Base-by-base conservation (phyloP, 92 coral and sea anemone species). In the Epizoanthus ramosus region DNA sequence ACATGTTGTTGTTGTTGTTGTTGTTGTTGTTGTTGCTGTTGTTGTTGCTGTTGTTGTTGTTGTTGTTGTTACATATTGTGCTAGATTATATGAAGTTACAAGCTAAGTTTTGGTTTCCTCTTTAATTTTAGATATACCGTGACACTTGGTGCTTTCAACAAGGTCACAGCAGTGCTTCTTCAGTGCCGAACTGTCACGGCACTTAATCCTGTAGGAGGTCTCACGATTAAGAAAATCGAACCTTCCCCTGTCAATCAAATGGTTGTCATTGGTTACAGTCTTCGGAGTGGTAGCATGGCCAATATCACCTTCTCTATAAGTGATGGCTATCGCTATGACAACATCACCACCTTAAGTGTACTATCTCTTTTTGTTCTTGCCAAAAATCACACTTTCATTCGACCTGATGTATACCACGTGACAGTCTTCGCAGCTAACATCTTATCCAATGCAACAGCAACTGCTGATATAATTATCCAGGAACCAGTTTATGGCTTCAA, bases 271-370 rank as follows among this genome's bases (percentile, higher is more conserved):
- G 82, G 82, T 45, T 77, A 19, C 68, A 61, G 70, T 31, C 71
- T 77, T 18, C 19, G 43, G 45, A 35, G 68, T 1, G 82, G 82
- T 45, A 77, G 82, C 66, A 15, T 39, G 12, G 82, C 64, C 10
- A 77, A 77, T 22, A 37, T 77, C 57, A 60, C 82, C 13, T 60
- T 77, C 23, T 41, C 70, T 37, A 61, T 77, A 22, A 63, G 82
- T 41, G 71, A 59, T 13, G 71, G 58, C 14, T 77, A n/a, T 41
- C 82, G 17, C 58, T 61, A 39, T 61, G 71, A 77, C 9, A 37
- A 60, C 50, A 77, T 41, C 22, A 77, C 58, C 15, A 52, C 25
- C 8, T 5, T 77, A 12, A 61, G 0, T 39, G 82, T 77, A 3
- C 15, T 15, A 16, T 21, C 4, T 4, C 18, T 77, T 13, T 77